phyloP scores from a whole-genome alignment of 2,797 vertebrate species.

The Eospalax fontanierii region DNA sequence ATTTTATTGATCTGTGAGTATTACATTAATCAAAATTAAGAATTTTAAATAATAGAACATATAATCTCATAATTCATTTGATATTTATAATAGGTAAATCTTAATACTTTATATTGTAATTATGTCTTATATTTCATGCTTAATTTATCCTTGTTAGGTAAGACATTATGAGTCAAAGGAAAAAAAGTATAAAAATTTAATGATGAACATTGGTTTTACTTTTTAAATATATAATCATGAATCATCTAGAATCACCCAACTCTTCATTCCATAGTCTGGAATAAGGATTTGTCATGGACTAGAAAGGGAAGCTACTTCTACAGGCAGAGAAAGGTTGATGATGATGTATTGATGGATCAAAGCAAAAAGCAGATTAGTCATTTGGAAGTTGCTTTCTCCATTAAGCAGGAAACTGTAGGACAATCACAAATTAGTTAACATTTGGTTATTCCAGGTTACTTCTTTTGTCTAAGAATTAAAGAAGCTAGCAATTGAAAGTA shows the following conservation, averaged over 20 bases:
- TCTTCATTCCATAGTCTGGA: not conserved
- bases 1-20: too few species aligned
- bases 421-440: not conserved
- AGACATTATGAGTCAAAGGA: not conserved
- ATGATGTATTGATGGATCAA: not conserved
- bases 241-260: not conserved
- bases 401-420: too few species aligned
- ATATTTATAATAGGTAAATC: not conserved
- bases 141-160: not conserved
- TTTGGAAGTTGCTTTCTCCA: not conserved
- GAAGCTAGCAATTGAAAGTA: not conserved
- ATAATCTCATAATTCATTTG: not conserved
- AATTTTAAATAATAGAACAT: not conserved
- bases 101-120: conserved; percentile 35
- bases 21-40: not conserved
- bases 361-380: not conserved
- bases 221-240: not conserved
- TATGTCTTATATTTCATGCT: not conserved
- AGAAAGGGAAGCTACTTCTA: not conserved
- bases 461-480: not conserved
- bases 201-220: not conserved
- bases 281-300: not conserved
- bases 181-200: not conserved
- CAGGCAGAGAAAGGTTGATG: not conserved
- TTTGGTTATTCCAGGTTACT: not conserved